These are phyloP conservation scores for Octodonta nipae DNA, from an alignment of 2,888 invertebrate species.

Conservation along the genomic window DNA sequence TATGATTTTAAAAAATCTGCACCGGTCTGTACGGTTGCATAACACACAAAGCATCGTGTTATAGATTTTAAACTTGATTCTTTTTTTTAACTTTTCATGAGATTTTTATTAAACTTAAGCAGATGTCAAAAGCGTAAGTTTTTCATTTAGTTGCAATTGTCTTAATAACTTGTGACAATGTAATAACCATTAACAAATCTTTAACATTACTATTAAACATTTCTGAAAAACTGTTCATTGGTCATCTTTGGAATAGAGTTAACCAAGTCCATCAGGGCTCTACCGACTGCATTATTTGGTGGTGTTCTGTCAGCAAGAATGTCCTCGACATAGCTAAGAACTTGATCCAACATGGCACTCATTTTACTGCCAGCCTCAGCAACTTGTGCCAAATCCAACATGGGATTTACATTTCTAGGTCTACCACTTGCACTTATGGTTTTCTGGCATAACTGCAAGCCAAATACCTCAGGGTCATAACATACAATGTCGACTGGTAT, in stretches of 20 bases:
- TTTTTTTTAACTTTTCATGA: no score
- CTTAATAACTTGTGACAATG: conserved; percentile 87
- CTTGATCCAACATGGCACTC: conserved; percentile 60
- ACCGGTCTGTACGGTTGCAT: no score
- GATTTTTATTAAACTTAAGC: conserved; percentile 21
- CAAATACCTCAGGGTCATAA: conserved; percentile 85
- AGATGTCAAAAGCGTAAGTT: conserved; percentile 73
- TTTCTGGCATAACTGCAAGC: conserved; percentile 69
- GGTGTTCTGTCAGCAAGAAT: conserved; percentile 67
- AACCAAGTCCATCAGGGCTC: conserved; percentile 79
- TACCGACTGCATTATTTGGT: conserved; percentile 77
- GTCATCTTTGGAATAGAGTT: conserved; percentile 85
- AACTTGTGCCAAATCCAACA: conserved; percentile 61
- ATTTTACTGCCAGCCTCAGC: conserved; percentile 73
- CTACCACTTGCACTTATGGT: conserved; percentile 46
- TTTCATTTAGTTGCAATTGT: conserved; percentile 95
- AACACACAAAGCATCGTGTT: no score
- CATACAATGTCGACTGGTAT: conserved; percentile 76
- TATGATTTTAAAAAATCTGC: no score
- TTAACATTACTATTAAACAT: conserved; percentile 95
- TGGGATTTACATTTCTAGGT: conserved; percentile 34
- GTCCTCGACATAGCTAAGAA: conserved; percentile 80
- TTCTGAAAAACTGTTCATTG: conserved; percentile 76
- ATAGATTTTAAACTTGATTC: no score
- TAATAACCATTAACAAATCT: conserved; percentile 93